A percentile compares a stretch with the other conserved stretches of the same genome.
Evolutionary conservation across 2,113 vertebrate genomes (phyloP).

Genomic region (Aptenodytes forsteri): DNA sequence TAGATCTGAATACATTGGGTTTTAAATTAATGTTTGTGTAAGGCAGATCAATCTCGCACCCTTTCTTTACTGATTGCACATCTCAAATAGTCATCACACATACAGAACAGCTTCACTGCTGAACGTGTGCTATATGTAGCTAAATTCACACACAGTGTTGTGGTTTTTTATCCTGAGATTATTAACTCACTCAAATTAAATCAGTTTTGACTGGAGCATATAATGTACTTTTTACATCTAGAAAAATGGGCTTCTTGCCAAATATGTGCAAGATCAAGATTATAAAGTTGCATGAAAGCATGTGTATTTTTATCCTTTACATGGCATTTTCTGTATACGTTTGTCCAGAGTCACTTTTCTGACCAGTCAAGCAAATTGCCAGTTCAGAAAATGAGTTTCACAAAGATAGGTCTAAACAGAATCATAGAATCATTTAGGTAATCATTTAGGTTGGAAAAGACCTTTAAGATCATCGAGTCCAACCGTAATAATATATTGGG

Average conservation of each 20-base stretch:
- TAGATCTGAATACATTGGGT: neutral
- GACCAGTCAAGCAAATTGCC: neutral
- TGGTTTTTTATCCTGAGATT: neutral
- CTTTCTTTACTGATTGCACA: neutral
- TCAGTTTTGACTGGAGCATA: neutral
- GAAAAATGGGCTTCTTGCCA: neutral
- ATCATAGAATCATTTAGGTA: neutral
- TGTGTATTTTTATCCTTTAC: neutral
- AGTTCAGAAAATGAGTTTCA: neutral
- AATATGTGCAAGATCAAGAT: neutral
- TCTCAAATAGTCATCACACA: neutral
- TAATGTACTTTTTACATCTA: neutral
- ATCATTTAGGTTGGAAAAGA: neutral
- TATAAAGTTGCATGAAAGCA: neutral
- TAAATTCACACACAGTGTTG: neutral
- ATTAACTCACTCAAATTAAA: neutral
- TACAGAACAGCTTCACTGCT: neutral
- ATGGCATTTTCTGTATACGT: neutral
- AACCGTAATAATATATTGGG: neutral
- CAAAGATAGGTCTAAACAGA: neutral
- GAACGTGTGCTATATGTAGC: neutral
- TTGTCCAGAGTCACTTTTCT: neutral
- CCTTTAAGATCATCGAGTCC: neutral
- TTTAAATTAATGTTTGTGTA: neutral
- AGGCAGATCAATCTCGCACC: neutral